phyloP scores from a whole-genome alignment of 2,888 invertebrate genomes.

The Lithophane ornitopus region DNA sequence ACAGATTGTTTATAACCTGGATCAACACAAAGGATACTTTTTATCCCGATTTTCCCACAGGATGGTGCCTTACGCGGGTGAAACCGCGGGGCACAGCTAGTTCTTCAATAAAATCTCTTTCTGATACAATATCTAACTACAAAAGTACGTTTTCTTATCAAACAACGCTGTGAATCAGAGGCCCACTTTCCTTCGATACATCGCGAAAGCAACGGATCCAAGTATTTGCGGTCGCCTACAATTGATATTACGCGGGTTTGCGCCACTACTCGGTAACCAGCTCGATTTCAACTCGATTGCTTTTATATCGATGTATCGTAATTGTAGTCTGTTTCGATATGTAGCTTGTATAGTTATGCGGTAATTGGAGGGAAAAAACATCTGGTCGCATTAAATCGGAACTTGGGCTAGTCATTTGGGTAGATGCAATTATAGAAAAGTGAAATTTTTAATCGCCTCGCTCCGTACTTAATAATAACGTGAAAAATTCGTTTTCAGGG shows the following conservation, averaged over 20 bases:
- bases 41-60: too few relatives aligned
- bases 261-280: slow-evolving; percentile 69
- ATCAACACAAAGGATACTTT: too few relatives aligned
- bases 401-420: slow-evolving; percentile 17
- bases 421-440: slow-evolving; percentile 21
- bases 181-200: slow-evolving; percentile 85
- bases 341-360: slow-evolving; percentile 48
- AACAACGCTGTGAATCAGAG: slow-evolving; percentile 81
- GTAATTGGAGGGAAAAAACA: slow-evolving; percentile 47
- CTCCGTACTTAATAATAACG: too few relatives aligned
- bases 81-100: too few relatives aligned
- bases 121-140: slow-evolving; percentile 11
- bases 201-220: slow-evolving; percentile 86
- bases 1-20: too few relatives aligned
- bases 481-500: background rate
- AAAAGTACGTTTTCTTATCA: slow-evolving; percentile 73
- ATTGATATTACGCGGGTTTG: slow-evolving; percentile 85
- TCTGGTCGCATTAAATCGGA: slow-evolving; percentile 25
- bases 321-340: slow-evolving; percentile 47
- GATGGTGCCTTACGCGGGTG: too few relatives aligned
- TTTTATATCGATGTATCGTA: slow-evolving; percentile 67
- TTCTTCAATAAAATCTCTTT: background rate
- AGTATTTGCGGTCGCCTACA: slow-evolving; percentile 86
- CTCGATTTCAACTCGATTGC: slow-evolving; percentile 66
- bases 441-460: slow-evolving; percentile 12